A percentile compares a stretch with the other conserved stretches of the same genome.
Conservation (phyloP, 1,140 invertebrate species). For the Coboldia fuscipes region DNA sequence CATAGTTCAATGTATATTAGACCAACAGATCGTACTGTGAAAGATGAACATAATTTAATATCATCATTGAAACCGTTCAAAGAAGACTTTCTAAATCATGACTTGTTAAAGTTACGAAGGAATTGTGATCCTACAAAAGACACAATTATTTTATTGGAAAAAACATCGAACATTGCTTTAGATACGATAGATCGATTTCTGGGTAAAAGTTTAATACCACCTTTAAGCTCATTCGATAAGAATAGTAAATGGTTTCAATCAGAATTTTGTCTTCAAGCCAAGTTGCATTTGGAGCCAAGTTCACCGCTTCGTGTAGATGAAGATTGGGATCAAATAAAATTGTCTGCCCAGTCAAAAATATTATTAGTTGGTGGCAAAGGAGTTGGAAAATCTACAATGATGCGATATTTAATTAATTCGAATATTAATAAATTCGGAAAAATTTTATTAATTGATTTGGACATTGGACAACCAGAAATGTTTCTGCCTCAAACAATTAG, state of each 20-base stretch:
- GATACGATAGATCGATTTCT: slow-evolving; percentile 14
- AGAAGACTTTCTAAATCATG: slow-evolving; percentile 6
- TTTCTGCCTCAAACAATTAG: slow-evolving; percentile 44
- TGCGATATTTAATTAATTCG: slow-evolving; percentile 39
- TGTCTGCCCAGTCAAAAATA: slow-evolving; percentile 9
- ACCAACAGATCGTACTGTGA: slow-evolving; percentile 9
- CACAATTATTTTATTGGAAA: slow-evolving; percentile 14
- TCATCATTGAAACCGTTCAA: slow-evolving; percentile 7
- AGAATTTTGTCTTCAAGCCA: slow-evolving; percentile 8
- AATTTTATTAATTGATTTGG: slow-evolving; percentile 45
- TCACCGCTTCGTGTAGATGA: slow-evolving; percentile 10
- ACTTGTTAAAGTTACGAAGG: slow-evolving; percentile 9
- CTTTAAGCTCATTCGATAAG: slow-evolving; percentile 6
- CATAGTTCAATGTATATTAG: slow-evolving; percentile 21
- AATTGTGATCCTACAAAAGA: slow-evolving; percentile 9
- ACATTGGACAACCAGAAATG: slow-evolving; percentile 58
- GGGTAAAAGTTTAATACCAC: slow-evolving; percentile 22
- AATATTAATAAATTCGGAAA: slow-evolving; percentile 21
- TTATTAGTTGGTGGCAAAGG: slow-evolving; percentile 42
- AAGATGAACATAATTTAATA: slow-evolving; percentile 11
- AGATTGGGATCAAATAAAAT: slow-evolving; percentile 14
- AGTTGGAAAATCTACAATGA: slow-evolving; percentile 51
- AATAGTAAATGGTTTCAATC: slow-evolving; percentile 2
- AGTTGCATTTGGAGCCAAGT: slow-evolving; percentile 7
- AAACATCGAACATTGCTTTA: slow-evolving; percentile 6